Percentiles rank a stretch among this genome's conserved stretches.
Evolutionary conservation across 1,140 invertebrate species (phyloP).

Genomic region (Pentalonia nigronervosa): DNA sequence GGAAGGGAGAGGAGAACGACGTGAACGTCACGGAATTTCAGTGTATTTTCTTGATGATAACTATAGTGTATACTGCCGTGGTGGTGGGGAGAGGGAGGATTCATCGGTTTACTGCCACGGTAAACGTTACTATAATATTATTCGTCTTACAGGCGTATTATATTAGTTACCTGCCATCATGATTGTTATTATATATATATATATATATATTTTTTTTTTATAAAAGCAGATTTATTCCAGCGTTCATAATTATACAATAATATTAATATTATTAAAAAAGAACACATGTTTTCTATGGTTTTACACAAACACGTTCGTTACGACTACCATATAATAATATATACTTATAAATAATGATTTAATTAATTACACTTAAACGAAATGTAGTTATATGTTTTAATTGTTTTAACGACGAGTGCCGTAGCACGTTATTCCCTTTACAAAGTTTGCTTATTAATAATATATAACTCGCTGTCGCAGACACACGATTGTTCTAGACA

Average conservation of each 20-base stretch:
- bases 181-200: not conserved
- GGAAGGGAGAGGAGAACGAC: not conserved
- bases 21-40: not conserved
- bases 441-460: not conserved
- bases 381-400: not conserved
- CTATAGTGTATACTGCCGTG: not conserved
- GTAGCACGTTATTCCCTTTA: not conserved
- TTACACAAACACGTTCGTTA: not conserved
- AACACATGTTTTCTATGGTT: not conserved
- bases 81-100: not conserved
- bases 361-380: not conserved
- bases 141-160: not conserved
- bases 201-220: no score
- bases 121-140: not conserved
- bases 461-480: not conserved
- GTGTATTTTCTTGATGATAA: not conserved
- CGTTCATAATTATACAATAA: not conserved
- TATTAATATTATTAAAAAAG: not conserved
- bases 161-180: not conserved
- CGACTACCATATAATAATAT: not conserved
- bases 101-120: not conserved
- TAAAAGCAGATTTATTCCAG: not conserved
- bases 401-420: not conserved
- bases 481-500: not conserved
- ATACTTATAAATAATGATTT: not conserved